Conservation (phyloP, 2,113 vertebrate species). For the Lepidothrix coronata region DNA sequence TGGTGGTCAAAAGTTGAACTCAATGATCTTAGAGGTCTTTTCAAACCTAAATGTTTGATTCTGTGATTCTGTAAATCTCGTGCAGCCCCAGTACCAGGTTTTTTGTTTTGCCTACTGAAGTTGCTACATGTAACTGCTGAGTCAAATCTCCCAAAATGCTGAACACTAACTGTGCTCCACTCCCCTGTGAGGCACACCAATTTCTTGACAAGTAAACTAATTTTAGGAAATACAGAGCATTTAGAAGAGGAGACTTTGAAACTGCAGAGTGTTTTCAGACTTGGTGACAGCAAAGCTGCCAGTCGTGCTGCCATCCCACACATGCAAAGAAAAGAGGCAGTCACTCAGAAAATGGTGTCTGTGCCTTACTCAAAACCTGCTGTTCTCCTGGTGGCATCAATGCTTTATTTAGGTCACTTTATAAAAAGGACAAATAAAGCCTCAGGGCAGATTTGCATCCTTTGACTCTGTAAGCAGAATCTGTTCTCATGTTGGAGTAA, state of each 20-base stretch:
- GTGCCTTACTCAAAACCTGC: neutral
- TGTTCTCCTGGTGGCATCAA: conserved; percentile 7
- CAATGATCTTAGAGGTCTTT: neutral
- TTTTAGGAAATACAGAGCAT: neutral
- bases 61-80: neutral
- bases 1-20: neutral
- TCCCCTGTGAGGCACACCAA: neutral
- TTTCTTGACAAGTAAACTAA: neutral
- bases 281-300: neutral
- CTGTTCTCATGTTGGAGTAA: neutral
- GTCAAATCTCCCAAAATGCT: neutral
- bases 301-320: neutral
- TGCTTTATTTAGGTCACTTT: conserved; percentile 49
- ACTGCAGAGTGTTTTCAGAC: neutral
- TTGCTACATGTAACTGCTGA: neutral
- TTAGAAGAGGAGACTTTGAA: neutral
- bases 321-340: neutral
- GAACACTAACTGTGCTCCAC: neutral
- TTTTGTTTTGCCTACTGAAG: neutral
- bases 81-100: neutral
- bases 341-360: conserved; percentile 26
- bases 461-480: neutral
- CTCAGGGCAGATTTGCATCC: neutral
- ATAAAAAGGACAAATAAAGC: conserved; percentile 26
- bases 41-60: neutral